A percentile compares a stretch with the other conserved stretches of the same genome.
phyloP scores from a whole-genome alignment of 2,888 invertebrate genomes.

The Netelia fuscicornis region DNA sequence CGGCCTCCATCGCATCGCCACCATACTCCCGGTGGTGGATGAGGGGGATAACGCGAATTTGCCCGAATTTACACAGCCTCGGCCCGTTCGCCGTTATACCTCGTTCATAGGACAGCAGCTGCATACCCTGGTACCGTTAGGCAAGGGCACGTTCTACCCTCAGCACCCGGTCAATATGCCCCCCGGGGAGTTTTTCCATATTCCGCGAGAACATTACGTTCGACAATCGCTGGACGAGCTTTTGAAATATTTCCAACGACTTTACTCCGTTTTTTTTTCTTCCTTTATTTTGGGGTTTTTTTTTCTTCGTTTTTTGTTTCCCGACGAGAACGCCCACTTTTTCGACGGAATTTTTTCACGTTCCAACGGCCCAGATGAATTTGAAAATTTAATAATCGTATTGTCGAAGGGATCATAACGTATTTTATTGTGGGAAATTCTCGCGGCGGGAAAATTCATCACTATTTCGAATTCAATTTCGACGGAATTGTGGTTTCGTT shows the following conservation, averaged over 20 bases:
- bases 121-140: slow-evolving; percentile 21
- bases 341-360: not conserved
- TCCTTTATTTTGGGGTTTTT: not conserved
- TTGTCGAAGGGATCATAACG: not conserved
- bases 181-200: slow-evolving; percentile 43
- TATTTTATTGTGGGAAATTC: no score
- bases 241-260: slow-evolving; percentile 30
- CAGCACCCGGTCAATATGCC: slow-evolving; percentile 41
- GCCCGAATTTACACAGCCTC: slow-evolving; percentile 75
- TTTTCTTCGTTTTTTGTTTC: not conserved
- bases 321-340: not conserved
- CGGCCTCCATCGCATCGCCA: not conserved
- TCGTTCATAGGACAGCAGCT: slow-evolving; percentile 32
- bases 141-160: slow-evolving; percentile 35
- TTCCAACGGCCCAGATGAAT: not conserved
- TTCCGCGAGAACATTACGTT: slow-evolving; percentile 26
- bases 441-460: no score
- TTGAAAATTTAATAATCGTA: not conserved
- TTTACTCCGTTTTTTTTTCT: not conserved
- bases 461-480: no score
- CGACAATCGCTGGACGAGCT: slow-evolving; percentile 8
- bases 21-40: not conserved
- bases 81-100: slow-evolving; percentile 26
- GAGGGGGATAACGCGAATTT: slow-evolving; percentile 72
- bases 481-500: no score